phyloP scores from a whole-genome alignment of 37 sponge, comb jelly and placozoan species.

The Aplysina aerophoba region DNA sequence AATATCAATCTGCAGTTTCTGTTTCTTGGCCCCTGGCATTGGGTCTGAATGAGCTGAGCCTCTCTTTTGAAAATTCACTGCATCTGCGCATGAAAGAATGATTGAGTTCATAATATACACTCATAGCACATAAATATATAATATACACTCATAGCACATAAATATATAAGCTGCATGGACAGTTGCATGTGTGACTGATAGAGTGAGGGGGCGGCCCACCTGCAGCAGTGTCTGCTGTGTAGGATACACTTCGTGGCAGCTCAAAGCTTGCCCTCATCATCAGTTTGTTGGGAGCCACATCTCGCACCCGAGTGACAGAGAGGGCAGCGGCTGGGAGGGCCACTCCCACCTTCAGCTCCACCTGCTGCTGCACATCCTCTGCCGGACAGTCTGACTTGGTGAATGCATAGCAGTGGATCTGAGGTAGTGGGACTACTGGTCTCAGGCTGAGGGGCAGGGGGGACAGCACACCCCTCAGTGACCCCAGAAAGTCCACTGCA shows the following conservation, averaged over 20 bases:
- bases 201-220: no score
- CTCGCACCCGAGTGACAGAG: slow-evolving; percentile 52
- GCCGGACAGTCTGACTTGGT: slow-evolving; percentile 41
- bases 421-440: slow-evolving; percentile 44
- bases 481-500: slow-evolving; percentile 83
- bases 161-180: no score
- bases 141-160: no score
- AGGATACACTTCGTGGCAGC: slow-evolving; percentile 61
- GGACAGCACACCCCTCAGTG: slow-evolving; percentile 34
- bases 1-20: not conserved
- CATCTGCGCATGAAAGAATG: not conserved
- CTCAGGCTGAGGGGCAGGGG: slow-evolving; percentile 30
- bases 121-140: no score
- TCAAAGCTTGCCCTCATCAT: slow-evolving; percentile 82
- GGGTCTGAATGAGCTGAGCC: not conserved
- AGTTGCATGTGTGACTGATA: no score
- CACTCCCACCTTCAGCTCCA: slow-evolving; percentile 47
- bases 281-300: slow-evolving; percentile 79
- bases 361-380: slow-evolving; percentile 48
- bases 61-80: not conserved
- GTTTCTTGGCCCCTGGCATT: not conserved
- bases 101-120: no score
- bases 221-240: not conserved
- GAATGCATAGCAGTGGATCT: slow-evolving; percentile 90
- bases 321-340: slow-evolving; percentile 25